Percentiles rank a stretch among this genome's conserved stretches.
phyloP scores from a whole-genome alignment of 2,113 vertebrate species.

The Dipodomys merriami region DNA sequence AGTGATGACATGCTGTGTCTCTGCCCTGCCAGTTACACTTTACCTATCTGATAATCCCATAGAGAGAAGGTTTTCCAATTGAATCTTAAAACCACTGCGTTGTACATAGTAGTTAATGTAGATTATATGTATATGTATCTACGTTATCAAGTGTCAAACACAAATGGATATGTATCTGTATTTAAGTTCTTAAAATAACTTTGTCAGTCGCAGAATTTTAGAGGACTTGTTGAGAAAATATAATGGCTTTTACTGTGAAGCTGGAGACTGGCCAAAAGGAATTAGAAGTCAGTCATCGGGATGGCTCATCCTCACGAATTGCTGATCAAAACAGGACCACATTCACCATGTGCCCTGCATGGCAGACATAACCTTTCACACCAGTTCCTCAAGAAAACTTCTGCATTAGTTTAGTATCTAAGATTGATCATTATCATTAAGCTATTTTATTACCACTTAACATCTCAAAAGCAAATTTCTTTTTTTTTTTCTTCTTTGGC shows the following conservation, averaged over 20 bases:
- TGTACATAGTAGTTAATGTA: not conserved
- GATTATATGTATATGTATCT: not conserved
- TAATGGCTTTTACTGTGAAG: conserved; percentile 5
- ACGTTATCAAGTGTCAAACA: not conserved
- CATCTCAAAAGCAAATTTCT: not conserved
- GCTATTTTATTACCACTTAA: not conserved
- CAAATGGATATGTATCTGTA: not conserved
- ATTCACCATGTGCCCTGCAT: not conserved
- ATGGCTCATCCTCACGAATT: not conserved
- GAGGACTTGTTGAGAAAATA: not conserved
- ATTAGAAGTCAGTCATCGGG: not conserved
- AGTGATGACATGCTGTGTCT: not conserved
- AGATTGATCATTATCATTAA: conserved; percentile 14
- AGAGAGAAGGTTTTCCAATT: not conserved
- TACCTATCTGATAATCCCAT: not conserved
- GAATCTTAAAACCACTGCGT: not conserved
- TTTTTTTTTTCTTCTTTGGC: no score
- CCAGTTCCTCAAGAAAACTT: not conserved
- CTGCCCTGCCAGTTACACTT: not conserved
- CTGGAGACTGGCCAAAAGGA: not conserved
- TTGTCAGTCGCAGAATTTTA: not conserved
- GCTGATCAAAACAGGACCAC: not conserved
- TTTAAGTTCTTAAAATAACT: not conserved
- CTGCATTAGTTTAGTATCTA: not conserved
- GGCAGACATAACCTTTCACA: not conserved